phyloP scores from a whole-genome alignment of 30 jellyfish, hydroid and myxozoan genomes.

The Clytia hemisphaerica region DNA sequence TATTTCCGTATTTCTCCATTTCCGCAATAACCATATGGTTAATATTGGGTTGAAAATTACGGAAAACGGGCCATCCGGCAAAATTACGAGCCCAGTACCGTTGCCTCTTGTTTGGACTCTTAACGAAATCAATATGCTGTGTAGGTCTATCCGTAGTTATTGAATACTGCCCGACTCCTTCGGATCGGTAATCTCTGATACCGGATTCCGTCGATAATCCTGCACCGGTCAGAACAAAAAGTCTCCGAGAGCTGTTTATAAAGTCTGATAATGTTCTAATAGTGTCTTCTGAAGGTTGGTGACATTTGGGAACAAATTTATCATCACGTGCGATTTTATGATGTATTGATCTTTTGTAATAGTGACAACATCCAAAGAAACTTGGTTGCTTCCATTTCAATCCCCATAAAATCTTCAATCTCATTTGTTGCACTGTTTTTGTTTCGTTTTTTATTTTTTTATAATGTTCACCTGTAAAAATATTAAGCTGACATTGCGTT shows the following conservation, averaged over 20 bases:
- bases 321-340: too few species aligned
- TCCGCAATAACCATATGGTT: conserved; percentile 48
- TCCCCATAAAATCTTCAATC: too few species aligned
- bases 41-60: conserved; percentile 51
- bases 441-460: too few species aligned
- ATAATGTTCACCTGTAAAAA: too few species aligned
- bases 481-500: too few species aligned
- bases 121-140: conserved; percentile 51
- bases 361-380: too few species aligned
- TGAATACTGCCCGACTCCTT: conserved; percentile 70
- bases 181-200: conserved; percentile 82
- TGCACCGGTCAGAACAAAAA: conserved; percentile 83
- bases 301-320: conserved; percentile 22
- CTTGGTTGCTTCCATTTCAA: too few species aligned
- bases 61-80: conserved; percentile 86
- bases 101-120: conserved; percentile 47
- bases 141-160: conserved; percentile 60
- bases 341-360: too few species aligned
- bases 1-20: conserved; percentile 57
- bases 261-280: conserved; percentile 28
- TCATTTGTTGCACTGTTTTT: too few species aligned
- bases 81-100: conserved; percentile 89
- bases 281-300: conserved; percentile 1
- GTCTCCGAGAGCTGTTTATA: conserved; percentile 29
- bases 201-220: conserved; percentile 95